Conservation (phyloP, 1,140 invertebrate genomes). For the Ceratina japonica region DNA sequence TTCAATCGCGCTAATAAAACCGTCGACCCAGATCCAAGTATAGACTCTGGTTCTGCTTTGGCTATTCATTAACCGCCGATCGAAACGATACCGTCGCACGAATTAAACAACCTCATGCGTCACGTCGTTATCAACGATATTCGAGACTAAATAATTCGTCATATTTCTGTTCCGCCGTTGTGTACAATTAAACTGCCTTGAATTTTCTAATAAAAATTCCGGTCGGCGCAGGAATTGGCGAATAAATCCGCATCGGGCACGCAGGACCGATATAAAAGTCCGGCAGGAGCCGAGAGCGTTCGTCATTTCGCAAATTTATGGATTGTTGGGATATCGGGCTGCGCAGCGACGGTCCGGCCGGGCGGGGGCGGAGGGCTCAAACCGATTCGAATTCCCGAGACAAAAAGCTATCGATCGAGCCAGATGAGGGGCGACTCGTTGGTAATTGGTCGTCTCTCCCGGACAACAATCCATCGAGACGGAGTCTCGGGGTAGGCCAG, state of each 20-base stretch:
- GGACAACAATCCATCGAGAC: slow-evolving; percentile 51
- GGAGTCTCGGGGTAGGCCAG: neutral
- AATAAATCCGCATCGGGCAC: neutral
- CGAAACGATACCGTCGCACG: slow-evolving; percentile 39
- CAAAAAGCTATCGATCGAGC: slow-evolving; percentile 48
- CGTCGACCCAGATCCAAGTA: slow-evolving; percentile 45
- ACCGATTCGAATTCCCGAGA: slow-evolving; percentile 45
- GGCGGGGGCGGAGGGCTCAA: neutral
- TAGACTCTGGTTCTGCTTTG: slow-evolving; percentile 18
- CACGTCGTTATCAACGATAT: too few relatives aligned
- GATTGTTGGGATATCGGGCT: slow-evolving; percentile 6
- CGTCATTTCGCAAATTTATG: slow-evolving; percentile 42
- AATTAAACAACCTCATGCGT: slow-evolving; percentile 6
- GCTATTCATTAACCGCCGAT: slow-evolving; percentile 41
- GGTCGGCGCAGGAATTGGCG: too few relatives aligned
- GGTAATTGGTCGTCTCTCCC: slow-evolving; percentile 50
- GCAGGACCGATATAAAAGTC: slow-evolving; percentile 3
- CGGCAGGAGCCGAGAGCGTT: neutral
- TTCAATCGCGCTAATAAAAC: slow-evolving; percentile 47
- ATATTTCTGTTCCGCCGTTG: too few relatives aligned
- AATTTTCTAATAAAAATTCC: too few relatives aligned
- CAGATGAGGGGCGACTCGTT: slow-evolving; percentile 41
- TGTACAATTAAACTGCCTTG: too few relatives aligned
- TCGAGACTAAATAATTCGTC: too few relatives aligned
- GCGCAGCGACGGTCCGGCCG: neutral